These are phyloP conservation scores for Chelonoidis abingdonii DNA, from an alignment of 2,113 vertebrate genomes.

Conservation along the genomic window DNA sequence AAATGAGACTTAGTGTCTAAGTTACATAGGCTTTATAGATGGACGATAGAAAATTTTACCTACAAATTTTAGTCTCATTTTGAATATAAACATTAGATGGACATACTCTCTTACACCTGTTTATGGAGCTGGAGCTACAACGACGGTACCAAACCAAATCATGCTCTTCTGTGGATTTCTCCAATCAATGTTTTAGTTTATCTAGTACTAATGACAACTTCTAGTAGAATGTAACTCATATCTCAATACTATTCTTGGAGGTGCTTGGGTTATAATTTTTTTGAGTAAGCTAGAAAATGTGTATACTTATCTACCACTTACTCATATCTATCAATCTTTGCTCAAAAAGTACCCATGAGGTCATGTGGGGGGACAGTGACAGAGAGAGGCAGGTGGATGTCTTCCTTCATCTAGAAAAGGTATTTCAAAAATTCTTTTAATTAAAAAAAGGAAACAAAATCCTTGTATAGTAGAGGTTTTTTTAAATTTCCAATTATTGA, in stretches of 20 bases:
- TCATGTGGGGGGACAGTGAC: accelerated
- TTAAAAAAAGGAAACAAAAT: neutral
- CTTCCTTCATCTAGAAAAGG: neutral
- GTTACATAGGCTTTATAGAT: neutral
- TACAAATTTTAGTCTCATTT: neutral
- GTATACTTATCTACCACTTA: neutral
- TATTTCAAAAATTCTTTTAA: neutral
- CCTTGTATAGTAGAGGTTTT: neutral
- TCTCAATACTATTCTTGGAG: neutral
- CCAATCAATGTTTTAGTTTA: neutral
- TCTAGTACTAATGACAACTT: neutral
- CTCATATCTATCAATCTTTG: neutral
- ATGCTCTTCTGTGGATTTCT: neutral
- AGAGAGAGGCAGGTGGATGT: neutral
- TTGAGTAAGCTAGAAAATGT: neutral
- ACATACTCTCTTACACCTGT: accelerated
- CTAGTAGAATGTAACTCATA: neutral
- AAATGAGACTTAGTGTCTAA: neutral
- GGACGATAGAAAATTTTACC: neutral
- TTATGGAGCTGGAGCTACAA: neutral
- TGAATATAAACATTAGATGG: neutral
- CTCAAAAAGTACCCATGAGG: neutral
- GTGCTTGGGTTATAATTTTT: neutral
- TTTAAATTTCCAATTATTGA: conserved; percentile 1
- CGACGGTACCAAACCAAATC: neutral